A percentile compares a stretch with the other conserved stretches of the same genome.
Evolutionary conservation across 92 coral and sea anemone genomes (phyloP).

Genomic region (Zoanthus solanderi): DNA sequence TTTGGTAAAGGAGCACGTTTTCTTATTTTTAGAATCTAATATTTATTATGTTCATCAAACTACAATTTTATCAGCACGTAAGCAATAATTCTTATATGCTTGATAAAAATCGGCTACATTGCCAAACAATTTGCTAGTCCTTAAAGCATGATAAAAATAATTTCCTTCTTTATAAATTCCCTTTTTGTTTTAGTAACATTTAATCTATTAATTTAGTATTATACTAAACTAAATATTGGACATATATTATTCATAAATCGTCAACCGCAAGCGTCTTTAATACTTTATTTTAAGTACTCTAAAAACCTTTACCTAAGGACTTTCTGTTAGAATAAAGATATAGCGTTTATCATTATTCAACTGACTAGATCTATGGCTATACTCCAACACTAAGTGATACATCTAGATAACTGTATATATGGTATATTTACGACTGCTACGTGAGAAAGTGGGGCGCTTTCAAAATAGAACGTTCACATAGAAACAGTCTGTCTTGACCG

Average conservation of each 20-base stretch:
- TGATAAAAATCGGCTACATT: not conserved
- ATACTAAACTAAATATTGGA: not conserved
- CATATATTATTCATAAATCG: not conserved
- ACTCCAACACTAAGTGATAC: not conserved
- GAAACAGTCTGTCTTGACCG: too few relatives aligned
- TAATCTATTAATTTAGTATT: not conserved
- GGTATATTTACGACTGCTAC: not conserved
- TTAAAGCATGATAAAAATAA: not conserved
- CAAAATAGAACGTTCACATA: too few relatives aligned
- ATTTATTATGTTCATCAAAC: not conserved
- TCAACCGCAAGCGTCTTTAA: not conserved
- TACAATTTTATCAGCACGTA: not conserved
- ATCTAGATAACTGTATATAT: not conserved
- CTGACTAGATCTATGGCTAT: not conserved
- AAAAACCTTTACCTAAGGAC: slow-evolving; percentile 8
- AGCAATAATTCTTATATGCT: too few relatives aligned
- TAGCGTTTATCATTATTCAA: not conserved
- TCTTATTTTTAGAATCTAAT: not conserved
- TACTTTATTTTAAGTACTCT: not conserved
- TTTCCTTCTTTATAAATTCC: not conserved
- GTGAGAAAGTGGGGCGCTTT: too few relatives aligned
- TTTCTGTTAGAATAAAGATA: not conserved
- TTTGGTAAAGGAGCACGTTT: not conserved
- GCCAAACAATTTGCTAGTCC: not conserved
- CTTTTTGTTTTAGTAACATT: not conserved